A percentile compares a stretch with the other conserved stretches of the same genome.
Evolutionary conservation across 2,888 invertebrate genomes (phyloP).

Genomic region (Monopis laevigella): DNA sequence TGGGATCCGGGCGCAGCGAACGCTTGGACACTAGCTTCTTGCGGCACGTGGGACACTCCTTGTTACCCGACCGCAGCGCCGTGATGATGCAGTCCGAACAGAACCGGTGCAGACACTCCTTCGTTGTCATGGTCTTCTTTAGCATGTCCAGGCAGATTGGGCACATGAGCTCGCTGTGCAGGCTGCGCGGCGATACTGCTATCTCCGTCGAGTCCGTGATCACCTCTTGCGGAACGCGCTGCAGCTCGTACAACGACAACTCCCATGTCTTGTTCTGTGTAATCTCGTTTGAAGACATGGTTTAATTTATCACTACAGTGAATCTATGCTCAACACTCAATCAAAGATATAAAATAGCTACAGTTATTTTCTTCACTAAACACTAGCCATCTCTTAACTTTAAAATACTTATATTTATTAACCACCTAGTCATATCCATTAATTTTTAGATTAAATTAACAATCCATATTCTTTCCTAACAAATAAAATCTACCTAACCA

Average conservation of each 20-base stretch:
- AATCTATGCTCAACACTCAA: too few species aligned
- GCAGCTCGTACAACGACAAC: conserved; percentile 93
- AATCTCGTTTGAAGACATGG: conserved; percentile 75
- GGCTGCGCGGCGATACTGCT: conserved; percentile 91
- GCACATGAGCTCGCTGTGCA: conserved; percentile 98
- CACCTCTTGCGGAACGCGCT: conserved; percentile 94
- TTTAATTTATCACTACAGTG: too few species aligned
- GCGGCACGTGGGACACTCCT: conserved; percentile 98
- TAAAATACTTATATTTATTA: too few species aligned
- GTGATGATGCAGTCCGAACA: conserved; percentile 99
- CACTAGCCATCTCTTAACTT: too few species aligned
- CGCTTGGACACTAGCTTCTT: conserved; percentile 98
- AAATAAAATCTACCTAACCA: neutral
- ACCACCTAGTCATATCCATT: too few species aligned
- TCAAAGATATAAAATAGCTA: too few species aligned
- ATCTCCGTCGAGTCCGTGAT: conserved; percentile 96
- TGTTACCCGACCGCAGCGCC: conserved; percentile 96
- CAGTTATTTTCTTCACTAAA: too few species aligned
- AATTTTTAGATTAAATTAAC: too few species aligned
- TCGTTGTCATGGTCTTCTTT: conserved; percentile 99
- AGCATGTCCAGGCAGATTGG: conserved; percentile 99
- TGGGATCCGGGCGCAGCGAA: conserved; percentile 95
- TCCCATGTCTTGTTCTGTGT: conserved; percentile 96
- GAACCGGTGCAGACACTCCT: conserved; percentile 98
- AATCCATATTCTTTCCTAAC: too few species aligned